phyloP scores from a whole-genome alignment of 2,797 vertebrate genomes.

The Coccyzus lansbergi region DNA sequence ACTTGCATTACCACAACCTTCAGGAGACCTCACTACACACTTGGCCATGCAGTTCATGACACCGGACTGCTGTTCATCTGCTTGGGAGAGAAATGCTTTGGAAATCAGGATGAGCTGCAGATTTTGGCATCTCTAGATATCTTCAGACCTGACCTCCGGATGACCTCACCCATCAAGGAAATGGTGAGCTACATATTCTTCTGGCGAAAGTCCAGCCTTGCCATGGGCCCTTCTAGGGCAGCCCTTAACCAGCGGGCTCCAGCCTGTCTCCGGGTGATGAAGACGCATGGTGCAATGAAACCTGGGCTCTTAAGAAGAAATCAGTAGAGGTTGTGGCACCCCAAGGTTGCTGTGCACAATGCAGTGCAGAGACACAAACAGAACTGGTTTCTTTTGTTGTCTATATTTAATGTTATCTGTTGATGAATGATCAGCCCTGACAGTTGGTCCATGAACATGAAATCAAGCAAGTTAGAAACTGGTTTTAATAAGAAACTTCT shows the following conservation, averaged over 20 bases:
- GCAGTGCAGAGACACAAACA: too few relatives aligned
- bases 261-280: neutral
- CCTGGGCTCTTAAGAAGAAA: neutral
- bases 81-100: neutral
- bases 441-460: neutral
- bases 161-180: neutral
- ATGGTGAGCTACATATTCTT: neutral
- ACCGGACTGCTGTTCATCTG: neutral
- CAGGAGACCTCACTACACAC: neutral
- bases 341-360: neutral
- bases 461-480: neutral
- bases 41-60: neutral
- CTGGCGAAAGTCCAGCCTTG: neutral
- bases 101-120: neutral
- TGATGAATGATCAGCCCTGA: neutral
- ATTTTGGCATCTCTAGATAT: neutral
- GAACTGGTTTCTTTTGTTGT: neutral
- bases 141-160: neutral
- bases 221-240: neutral
- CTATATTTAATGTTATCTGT: neutral
- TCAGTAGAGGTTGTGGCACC: neutral
- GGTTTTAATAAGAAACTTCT: neutral
- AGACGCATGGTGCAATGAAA: neutral
- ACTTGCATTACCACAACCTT: neutral
- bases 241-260: neutral